Evolutionary conservation across 2,113 vertebrate species (phyloP), one percentile per base, ranked within the genome.

Genomic region (Irena cyanogastra): DNA sequence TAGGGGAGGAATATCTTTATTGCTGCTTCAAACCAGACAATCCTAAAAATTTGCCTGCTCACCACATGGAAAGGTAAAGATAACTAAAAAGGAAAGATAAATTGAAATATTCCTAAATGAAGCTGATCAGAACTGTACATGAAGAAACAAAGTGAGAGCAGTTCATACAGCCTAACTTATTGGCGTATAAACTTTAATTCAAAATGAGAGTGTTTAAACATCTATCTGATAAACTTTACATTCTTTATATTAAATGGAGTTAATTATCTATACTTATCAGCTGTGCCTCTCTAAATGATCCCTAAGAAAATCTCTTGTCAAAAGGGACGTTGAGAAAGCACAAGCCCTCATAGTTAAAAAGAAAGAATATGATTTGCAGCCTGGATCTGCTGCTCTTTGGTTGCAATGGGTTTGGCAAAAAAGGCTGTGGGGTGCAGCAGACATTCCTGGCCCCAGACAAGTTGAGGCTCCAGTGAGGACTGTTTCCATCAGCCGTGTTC

Each of bases 401-500:
- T 41, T 64, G 14, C 22, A 49, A 3, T 19, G 7, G 27, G 10
- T 42, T 81, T 3, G 2, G 10, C 20, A 30, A 39, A 30, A 28
- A 26, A 65, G 17, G 7, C 37, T 76, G 28, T 71, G n/a, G n/a
- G 20, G 37, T 56, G 69, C 47, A 89, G 19, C 19, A 68, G 14
- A 15, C 7, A 2, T 44, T 94, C 22, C 37, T 9, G 3, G 11
- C 17, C 9, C 47, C 41, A 41, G 13, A 7, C 5, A 1, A 75
- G 10, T 13, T 22, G 23, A 60, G 18, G 17, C 14, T 71, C 39
- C 63, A 56, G 7, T 0, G 6, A 47, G 8, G 21, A 23, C 11
- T 31, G 12, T 26, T 87, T 52, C 39, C 10, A 31, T 27, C 44
- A 71, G 2, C 31, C 7, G 0, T 7, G 1, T 8, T n/a, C 27